A percentile compares a stretch with the other conserved stretches of the same genome.
Evolutionary conservation across 1,140 invertebrate species (phyloP).

Genomic region (Ladona fulva): DNA sequence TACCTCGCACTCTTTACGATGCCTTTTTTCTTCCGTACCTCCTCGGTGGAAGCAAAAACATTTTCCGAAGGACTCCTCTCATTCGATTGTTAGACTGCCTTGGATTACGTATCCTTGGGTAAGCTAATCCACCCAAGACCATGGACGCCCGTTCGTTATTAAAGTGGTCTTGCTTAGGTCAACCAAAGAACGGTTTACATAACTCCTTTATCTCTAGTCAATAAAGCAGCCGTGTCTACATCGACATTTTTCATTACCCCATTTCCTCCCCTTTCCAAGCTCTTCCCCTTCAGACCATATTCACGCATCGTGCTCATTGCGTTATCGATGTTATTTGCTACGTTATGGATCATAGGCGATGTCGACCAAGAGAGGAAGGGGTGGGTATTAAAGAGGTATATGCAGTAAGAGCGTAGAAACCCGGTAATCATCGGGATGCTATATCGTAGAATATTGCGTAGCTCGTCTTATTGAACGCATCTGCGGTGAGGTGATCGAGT

Average conservation of each 20-base stretch:
- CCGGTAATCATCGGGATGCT: no score
- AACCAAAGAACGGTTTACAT: constrained; percentile 4
- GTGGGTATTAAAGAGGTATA: background rate
- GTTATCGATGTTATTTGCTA: background rate
- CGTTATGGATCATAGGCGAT: background rate
- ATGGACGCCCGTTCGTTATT: background rate
- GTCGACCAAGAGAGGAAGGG: background rate
- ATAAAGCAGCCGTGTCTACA: background rate
- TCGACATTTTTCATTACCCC: background rate
- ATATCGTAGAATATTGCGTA: no score
- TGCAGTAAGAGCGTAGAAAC: background rate
- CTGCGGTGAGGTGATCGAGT: no score
- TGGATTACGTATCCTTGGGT: background rate
- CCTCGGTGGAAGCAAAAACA: background rate
- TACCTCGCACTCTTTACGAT: background rate
- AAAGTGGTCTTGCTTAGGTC: background rate
- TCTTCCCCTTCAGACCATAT: background rate
- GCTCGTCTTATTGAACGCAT: no score
- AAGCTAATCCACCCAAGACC: background rate
- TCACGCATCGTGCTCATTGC: background rate
- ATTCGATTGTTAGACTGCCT: background rate
- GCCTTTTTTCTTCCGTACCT: background rate
- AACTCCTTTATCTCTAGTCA: background rate
- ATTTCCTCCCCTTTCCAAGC: background rate
- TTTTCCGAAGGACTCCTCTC: background rate